phyloP scores from a whole-genome alignment of 2,888 invertebrate genomes.

The Harpalus rufipes region DNA sequence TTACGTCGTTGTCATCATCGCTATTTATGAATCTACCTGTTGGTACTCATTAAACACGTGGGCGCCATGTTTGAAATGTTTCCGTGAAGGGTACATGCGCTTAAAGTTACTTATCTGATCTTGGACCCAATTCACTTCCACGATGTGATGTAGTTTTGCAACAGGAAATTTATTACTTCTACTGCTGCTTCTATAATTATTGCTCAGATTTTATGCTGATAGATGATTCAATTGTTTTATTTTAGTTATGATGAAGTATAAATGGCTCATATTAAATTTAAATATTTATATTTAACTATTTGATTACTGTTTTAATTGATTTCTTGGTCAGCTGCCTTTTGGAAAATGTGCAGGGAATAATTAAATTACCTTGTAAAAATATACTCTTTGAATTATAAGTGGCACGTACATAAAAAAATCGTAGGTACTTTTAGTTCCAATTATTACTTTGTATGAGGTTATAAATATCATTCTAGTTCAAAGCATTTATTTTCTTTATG shows the following conservation, averaged over 20 bases:
- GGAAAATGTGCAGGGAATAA: neutral
- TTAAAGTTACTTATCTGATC: constrained; percentile 16
- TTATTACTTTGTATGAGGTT: no score
- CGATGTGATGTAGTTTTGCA: constrained; percentile 10
- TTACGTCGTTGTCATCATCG: constrained; percentile 26
- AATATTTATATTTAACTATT: constrained; percentile 4
- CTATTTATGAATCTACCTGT: constrained; percentile 62
- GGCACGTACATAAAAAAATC: neutral
- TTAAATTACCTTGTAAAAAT: neutral
- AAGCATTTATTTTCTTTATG: no score
- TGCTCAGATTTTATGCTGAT: neutral
- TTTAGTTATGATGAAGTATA: constrained; percentile 10
- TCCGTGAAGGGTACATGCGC: constrained; percentile 15
- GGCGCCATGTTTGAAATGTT: constrained; percentile 41
- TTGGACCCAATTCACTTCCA: neutral
- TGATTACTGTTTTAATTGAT: neutral
- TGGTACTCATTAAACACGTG: constrained; percentile 55
- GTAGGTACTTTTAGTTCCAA: neutral
- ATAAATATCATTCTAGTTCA: no score
- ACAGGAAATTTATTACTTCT: neutral
- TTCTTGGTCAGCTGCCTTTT: neutral
- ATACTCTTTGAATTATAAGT: constrained; percentile 3
- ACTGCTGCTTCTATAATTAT: constrained; percentile 13
- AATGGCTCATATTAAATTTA: constrained; percentile 13
- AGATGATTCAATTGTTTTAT: constrained; percentile 6